phyloP scores from a whole-genome alignment of 2,113 vertebrate genomes.

The Paradoxurus hermaphroditus region DNA sequence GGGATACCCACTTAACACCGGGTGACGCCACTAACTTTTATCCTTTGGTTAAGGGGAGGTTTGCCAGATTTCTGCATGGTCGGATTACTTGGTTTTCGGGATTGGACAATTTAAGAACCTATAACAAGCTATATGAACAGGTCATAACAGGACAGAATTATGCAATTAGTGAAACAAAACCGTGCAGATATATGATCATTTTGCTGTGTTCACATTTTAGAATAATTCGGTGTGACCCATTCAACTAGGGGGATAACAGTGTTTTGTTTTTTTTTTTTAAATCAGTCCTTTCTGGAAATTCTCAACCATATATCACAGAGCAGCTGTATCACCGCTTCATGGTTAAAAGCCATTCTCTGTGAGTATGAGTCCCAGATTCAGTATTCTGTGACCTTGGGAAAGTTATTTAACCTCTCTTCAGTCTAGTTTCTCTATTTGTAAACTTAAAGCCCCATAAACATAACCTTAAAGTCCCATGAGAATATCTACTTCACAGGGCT shows the following conservation, averaged over 20 bases:
- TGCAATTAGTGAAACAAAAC: not conserved
- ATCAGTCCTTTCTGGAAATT: not conserved
- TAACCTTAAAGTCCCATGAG: not conserved
- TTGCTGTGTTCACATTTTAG: not conserved
- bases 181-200: not conserved
- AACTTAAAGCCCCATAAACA: not conserved
- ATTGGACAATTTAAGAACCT: not conserved
- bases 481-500: not conserved
- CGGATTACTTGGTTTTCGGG: not conserved
- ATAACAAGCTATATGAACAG: not conserved
- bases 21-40: not conserved
- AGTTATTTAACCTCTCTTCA: not conserved
- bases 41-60: not conserved
- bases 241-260: not conserved
- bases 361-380: not conserved
- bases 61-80: not conserved
- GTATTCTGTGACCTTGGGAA: not conserved
- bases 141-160: not conserved
- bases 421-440: not conserved
- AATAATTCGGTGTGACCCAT: slow-evolving; percentile 1
- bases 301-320: not conserved
- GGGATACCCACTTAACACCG: not conserved
- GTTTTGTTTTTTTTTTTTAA: not conserved
- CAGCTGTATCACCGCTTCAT: not conserved
- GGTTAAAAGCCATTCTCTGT: not conserved